Conservation (phyloP, 2,797 vertebrate genomes). For the Alauda arvensis region DNA sequence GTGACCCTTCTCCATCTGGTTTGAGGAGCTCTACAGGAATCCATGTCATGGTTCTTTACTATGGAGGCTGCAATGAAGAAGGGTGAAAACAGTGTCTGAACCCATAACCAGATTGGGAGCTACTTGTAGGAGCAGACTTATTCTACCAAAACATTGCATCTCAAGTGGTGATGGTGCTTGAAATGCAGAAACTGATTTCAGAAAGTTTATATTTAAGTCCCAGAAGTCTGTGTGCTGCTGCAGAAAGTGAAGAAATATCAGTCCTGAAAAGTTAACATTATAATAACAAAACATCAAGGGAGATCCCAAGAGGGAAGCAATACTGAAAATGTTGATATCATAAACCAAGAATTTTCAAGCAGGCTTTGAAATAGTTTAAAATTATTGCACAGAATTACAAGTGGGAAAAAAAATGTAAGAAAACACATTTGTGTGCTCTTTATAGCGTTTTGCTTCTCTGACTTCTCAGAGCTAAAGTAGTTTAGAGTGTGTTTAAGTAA, state of each 20-base stretch:
- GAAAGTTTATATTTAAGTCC: not conserved
- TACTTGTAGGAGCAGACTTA: slow-evolving; percentile 54
- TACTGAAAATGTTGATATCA: not conserved
- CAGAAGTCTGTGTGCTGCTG: not conserved
- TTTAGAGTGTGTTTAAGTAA: not conserved
- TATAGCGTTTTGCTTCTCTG: not conserved
- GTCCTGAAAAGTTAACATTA: not conserved
- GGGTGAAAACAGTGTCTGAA: not conserved
- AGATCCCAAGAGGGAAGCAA: not conserved
- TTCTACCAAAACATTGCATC: slow-evolving; percentile 33
- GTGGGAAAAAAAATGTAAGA: not conserved
- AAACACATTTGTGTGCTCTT: not conserved
- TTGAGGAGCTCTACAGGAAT: not conserved
- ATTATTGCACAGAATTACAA: not conserved
- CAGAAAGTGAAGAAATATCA: not conserved
- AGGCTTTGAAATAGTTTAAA: not conserved
- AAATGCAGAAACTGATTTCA: not conserved
- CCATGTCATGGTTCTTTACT: fast-evolving
- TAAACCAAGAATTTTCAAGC: not conserved
- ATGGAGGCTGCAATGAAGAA: not conserved
- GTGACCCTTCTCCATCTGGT: not conserved
- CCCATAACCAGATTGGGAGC: slow-evolving; percentile 34
- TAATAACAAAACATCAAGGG: not conserved
- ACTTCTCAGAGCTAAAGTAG: not conserved
- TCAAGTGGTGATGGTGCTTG: not conserved